Conservation (phyloP, 2,888 invertebrate species). For the Ferrisia virgata region DNA sequence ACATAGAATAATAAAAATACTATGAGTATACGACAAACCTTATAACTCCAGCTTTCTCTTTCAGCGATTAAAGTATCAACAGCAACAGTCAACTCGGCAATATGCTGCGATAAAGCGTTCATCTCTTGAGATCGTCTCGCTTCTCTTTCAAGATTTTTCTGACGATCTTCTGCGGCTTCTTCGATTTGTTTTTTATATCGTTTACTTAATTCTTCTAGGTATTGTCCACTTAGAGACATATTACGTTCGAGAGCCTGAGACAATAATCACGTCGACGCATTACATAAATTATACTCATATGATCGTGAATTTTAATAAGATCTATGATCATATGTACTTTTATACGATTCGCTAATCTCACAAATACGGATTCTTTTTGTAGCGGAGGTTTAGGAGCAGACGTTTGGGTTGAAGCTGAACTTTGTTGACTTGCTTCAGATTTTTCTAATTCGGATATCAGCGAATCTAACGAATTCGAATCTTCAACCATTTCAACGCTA, state of each 20-base stretch:
- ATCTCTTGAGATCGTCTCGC: conserved; percentile 64
- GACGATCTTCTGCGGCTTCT: conserved; percentile 71
- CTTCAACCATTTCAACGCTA: conserved; percentile 38
- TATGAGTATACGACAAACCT: too few relatives aligned
- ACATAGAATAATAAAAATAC: too few relatives aligned
- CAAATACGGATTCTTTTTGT: conserved; percentile 88
- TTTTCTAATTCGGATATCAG: conserved; percentile 50
- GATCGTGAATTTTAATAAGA: too few relatives aligned
- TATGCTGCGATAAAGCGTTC: conserved; percentile 63
- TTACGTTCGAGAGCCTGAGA: conserved; percentile 87
- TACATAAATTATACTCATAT: too few relatives aligned
- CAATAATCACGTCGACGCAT: too few relatives aligned
- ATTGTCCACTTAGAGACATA: conserved; percentile 94
- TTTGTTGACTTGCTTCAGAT: conserved; percentile 47
- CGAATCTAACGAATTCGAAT: conserved; percentile 48
- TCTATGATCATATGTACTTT: conserved; percentile 71
- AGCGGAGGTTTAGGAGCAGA: conserved; percentile 53
- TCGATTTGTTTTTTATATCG: conserved; percentile 95
- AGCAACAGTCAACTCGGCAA: conserved; percentile 58
- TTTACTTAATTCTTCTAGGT: conserved; percentile 91
- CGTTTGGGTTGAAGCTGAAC: conserved; percentile 47
- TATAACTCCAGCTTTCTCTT: conserved; percentile 64
- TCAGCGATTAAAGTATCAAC: conserved; percentile 63
- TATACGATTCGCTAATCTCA: conserved; percentile 90
- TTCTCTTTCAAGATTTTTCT: conserved; percentile 70